Evolutionary conservation across 2,888 invertebrate species (phyloP), one percentile per base, ranked within the genome.

Genomic region (Morpho helenor): DNA sequence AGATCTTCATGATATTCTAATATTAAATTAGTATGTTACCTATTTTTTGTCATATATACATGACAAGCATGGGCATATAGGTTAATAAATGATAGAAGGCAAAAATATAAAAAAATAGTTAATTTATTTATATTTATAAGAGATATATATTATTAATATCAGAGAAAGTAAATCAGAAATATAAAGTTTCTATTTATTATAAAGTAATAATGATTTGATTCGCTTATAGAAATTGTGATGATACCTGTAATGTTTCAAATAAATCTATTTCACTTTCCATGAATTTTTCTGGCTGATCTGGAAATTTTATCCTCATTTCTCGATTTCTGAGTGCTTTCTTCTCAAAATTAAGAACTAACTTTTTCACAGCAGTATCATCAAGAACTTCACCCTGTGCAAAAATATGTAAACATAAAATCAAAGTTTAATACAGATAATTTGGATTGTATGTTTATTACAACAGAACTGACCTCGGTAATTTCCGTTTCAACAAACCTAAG

Each of bases 271-370:
- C 99, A 60, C 99, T 98, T 71, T 99, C 96, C 95, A 99, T 98
- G 80, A 99, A 99, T 92, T 98, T 99, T 79, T 98, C 98, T 7
- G 99, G 97, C 73, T 95, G 95, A 77, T 99, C 99, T 0, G 98
- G 97, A 83, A 98, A 99, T 84, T 99, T 99, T 9, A 99, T 99
- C 65, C 99, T 93, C 96, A 99, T 97, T 87, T 99, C 99, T 79
- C 99, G 96, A 81, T 99, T 99, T 76, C 94, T 96, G 7, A 98
- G 90, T 52, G 96, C 96, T 75, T 97, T 94, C 80, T 99, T 99
- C 77, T 99, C 99, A 91, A 99, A 98, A 63, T 96, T 93, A 9
- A 98, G 90, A 23, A 99, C 94, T 76, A 99, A 93, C 76, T 96
- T 95, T 75, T 98, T 98, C 7, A 99, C 92, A 8, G 94, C 94